Evolutionary conservation across 2,888 invertebrate genomes (phyloP), one percentile per base, ranked within the genome.

Genomic region (Morpho achilles): DNA sequence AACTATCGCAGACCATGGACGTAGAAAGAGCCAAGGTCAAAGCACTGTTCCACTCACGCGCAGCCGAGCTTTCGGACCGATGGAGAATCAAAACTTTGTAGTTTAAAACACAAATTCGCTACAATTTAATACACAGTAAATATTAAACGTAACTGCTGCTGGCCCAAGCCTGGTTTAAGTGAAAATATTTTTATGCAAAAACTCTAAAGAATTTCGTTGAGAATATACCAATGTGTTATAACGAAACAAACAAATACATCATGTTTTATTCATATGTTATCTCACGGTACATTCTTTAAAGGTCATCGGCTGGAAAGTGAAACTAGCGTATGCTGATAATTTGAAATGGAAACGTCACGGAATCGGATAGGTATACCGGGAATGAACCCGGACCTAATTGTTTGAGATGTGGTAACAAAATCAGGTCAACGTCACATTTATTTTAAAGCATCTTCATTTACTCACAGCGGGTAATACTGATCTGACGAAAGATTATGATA

Each of bases 221-320:
- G 32, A 32, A 32, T 32, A 32, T 5, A 32, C 32, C 32, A 32
- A 32, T 32, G 5, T 32, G 32, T 32, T 32, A 32, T 32, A 32
- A 32, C 32, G 32, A 32, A 52, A 63, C 50, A 56, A 56, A 59
- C 57, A 59, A 63, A 59, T 59, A 56, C 62, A 63, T 67, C 60
- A 83, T 81, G 76, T 79, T 80, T 79, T 80, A 82, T 80, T 82
- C 78, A 80, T 82, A 71, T 63, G 78, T 83, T 82, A 84, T 83
- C 79, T 82, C 77, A 77, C 69, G 72, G 73, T 74, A 70, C 78
- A 86, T 82, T 83, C 83, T 76, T 73, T 72, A 66, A 86, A 87
- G 85, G 85, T 85, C 82, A 78, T 77, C 81, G 76, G 75, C 80
- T 84, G 73, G 77, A 87, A 88, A 89, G 88, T 84, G 87, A 88